Conservation (phyloP, 2,113 vertebrate genomes). For the Prolemur simus region DNA sequence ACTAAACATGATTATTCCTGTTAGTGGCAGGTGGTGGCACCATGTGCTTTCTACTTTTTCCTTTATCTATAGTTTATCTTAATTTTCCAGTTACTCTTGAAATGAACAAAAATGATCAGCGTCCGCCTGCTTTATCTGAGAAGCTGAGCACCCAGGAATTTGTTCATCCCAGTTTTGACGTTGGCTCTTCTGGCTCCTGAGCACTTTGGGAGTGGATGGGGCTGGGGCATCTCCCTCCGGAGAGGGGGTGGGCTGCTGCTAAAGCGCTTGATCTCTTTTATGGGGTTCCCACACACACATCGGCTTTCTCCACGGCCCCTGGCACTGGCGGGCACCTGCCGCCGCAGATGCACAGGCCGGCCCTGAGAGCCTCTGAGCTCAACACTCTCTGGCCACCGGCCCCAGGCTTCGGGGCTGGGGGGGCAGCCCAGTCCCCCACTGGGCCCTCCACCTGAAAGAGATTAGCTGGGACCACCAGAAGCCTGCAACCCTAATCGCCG, state of each 20-base stretch:
- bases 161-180: rapidly evolving
- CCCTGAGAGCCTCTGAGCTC: conserved; percentile 79
- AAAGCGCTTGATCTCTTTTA: conserved; percentile 81
- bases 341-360: conserved; percentile 80
- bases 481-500: conserved; percentile 90
- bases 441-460: conserved; percentile 96
- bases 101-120: rapidly evolving
- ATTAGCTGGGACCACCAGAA: conserved; percentile 95
- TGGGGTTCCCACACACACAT: conserved; percentile 77
- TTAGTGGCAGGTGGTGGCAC: no score
- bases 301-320: conserved; percentile 62
- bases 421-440: conserved; percentile 73
- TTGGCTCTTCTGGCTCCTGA: rapidly evolving
- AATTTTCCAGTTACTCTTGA: not conserved
- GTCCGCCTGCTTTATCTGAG: not conserved
- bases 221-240: rapidly evolving
- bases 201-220: rapidly evolving
- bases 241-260: conserved; percentile 75
- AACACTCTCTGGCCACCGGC: conserved; percentile 78
- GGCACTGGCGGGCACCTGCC: conserved; percentile 79
- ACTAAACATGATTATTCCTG: not conserved
- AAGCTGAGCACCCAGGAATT: rapidly evolving
- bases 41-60: no score
- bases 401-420: conserved; percentile 69
- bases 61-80: not conserved